Percentiles rank a stretch among this genome's conserved stretches.
These are phyloP conservation scores for Alligator mississippiensis DNA, from an alignment of 2,113 vertebrate species.

Conservation along the genomic window DNA sequence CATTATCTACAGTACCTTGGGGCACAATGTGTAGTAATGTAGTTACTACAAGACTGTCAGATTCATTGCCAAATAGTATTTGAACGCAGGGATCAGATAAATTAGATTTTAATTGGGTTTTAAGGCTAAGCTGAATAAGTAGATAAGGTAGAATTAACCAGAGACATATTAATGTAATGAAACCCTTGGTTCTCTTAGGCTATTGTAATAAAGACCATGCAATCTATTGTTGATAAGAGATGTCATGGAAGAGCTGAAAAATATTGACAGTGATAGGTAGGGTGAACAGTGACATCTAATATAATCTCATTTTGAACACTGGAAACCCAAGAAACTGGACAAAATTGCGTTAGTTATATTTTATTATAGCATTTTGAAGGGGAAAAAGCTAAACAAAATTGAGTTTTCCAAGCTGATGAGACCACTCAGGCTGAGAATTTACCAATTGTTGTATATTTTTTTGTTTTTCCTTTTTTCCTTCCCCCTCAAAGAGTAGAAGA, in stretches of 20 bases:
- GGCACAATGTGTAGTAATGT: constrained; percentile 58
- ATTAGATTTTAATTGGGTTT: constrained; percentile 89
- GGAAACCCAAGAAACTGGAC: constrained; percentile 50
- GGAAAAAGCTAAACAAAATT: neutral
- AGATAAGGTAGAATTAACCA: constrained; percentile 85
- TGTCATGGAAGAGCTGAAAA: constrained; percentile 52
- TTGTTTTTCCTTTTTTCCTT: neutral
- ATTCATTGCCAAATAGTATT: constrained; percentile 73
- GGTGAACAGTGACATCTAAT: constrained; percentile 63
- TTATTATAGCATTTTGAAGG: constrained; percentile 1
- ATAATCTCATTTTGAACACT: constrained; percentile 68
- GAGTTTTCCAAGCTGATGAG: neutral
- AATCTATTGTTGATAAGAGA: constrained; percentile 39
- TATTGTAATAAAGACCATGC: constrained; percentile 68
- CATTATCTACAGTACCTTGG: constrained; percentile 64
- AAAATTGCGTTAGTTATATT: constrained; percentile 8
- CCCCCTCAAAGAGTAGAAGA: neutral
- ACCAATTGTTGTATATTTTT: neutral
- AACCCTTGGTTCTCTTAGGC: constrained; percentile 73
- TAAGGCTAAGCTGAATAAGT: constrained; percentile 82
- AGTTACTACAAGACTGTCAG: constrained; percentile 66
- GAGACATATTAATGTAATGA: constrained; percentile 82
- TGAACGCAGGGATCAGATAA: constrained; percentile 82
- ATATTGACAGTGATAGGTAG: constrained; percentile 78
- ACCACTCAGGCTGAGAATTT: neutral